A percentile compares a stretch with the other conserved stretches of the same genome.
phyloP scores from a whole-genome alignment of 1,140 invertebrate species.

The Cheumatopsyche charites region DNA sequence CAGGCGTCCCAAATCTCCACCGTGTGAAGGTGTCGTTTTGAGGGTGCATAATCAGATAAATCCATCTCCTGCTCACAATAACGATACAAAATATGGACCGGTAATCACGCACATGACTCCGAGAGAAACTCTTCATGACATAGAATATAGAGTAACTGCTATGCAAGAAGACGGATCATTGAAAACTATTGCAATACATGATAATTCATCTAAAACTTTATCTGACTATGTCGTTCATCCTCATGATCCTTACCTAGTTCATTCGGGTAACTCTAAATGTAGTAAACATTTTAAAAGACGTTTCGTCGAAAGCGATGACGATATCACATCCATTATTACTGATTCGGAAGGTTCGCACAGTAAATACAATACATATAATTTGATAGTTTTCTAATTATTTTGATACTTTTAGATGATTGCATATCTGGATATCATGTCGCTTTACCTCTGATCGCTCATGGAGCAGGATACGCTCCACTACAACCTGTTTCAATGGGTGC shows the following conservation, averaged over 20 bases:
- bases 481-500: constrained; percentile 55
- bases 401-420: constrained; percentile 55
- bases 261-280: constrained; percentile 61
- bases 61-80: constrained; percentile 52
- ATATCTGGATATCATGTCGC: constrained; percentile 61
- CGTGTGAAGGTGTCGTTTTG: constrained; percentile 56
- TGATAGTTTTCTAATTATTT: constrained; percentile 10
- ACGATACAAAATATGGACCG: constrained; percentile 51
- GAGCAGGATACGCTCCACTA: constrained; percentile 55
- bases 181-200: constrained; percentile 59
- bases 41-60: constrained; percentile 59
- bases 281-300: constrained; percentile 61
- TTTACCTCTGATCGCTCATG: constrained; percentile 56
- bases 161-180: constrained; percentile 61
- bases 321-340: constrained; percentile 60
- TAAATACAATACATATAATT: background rate
- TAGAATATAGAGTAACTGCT: constrained; percentile 59
- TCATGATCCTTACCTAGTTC: constrained; percentile 60
- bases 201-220: constrained; percentile 60
- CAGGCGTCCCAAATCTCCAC: constrained; percentile 56
- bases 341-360: constrained; percentile 57
- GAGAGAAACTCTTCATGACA: constrained; percentile 54
- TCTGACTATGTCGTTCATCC: constrained; percentile 58
- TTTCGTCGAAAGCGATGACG: constrained; percentile 61
- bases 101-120: constrained; percentile 49